A percentile compares a stretch with the other conserved stretches of the same genome.
phyloP scores from a whole-genome alignment of 1,140 invertebrate species.

The Drosophila athabasca region DNA sequence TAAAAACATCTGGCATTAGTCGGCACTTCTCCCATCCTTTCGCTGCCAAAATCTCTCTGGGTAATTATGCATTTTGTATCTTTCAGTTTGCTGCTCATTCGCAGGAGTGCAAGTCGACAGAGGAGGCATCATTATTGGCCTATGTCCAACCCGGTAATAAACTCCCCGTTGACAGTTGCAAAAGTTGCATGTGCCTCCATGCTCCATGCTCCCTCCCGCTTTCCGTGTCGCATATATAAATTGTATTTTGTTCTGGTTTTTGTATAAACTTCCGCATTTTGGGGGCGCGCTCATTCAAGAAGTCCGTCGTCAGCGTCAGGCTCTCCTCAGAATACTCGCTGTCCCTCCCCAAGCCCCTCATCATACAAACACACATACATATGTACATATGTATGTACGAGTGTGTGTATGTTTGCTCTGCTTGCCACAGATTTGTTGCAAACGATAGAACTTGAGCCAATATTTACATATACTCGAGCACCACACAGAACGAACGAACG shows the following conservation, averaged over 20 bases:
- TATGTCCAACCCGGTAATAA: conserved; percentile 75
- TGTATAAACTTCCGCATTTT: conserved; percentile 76
- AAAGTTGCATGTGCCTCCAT: conserved; percentile 54
- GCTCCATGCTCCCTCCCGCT: not conserved
- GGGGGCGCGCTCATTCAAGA: conserved; percentile 60
- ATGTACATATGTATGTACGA: too few species aligned
- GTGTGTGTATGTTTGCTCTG: conserved; percentile 45
- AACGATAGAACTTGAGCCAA: conserved; percentile 74
- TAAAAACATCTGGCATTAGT: not conserved
- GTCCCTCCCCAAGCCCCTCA: not conserved
- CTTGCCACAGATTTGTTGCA: conserved; percentile 71
- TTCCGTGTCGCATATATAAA: not conserved
- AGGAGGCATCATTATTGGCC: conserved; percentile 64
- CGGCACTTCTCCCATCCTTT: too few species aligned
- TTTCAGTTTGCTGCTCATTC: conserved; percentile 11
- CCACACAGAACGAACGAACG: conserved; percentile 15
- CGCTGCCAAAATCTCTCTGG: conserved; percentile 11
- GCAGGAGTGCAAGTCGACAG: not conserved
- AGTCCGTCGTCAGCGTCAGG: conserved; percentile 27
- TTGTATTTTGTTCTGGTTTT: conserved; percentile 52
- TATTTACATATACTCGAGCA: conserved; percentile 64
- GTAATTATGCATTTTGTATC: conserved; percentile 38
- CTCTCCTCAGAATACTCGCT: conserved; percentile 11
- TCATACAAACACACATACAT: not conserved
- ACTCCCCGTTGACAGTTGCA: conserved; percentile 75